phyloP scores from a whole-genome alignment of 2,797 vertebrate genomes.

The Sitta carolinensis region DNA sequence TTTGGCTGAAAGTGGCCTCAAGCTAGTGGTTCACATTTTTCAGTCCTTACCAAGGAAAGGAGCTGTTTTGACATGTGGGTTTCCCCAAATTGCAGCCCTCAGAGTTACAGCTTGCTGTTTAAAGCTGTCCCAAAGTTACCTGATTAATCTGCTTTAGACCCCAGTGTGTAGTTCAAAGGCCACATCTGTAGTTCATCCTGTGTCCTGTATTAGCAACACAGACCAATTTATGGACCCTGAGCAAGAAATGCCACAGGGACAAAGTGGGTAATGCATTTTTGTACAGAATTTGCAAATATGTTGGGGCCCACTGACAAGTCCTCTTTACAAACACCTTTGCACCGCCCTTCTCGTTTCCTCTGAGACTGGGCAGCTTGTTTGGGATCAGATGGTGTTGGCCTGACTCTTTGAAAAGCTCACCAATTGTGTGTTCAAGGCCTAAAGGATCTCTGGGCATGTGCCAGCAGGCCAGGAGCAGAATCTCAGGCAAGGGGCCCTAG shows the following conservation, averaged over 20 bases:
- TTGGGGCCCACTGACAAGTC: background rate
- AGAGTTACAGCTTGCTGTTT: background rate
- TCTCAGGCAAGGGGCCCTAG: slow-evolving; percentile 15
- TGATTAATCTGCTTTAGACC: background rate
- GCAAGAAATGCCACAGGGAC: background rate
- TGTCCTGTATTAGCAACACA: background rate
- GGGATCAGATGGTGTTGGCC: background rate
- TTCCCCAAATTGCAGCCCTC: background rate
- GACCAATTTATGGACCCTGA: background rate
- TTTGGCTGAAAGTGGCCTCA: background rate
- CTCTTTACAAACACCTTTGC: background rate
- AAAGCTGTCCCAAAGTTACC: background rate
- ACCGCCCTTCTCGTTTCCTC: background rate
- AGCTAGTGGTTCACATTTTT: background rate
- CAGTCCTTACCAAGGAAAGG: background rate
- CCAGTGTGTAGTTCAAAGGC: background rate
- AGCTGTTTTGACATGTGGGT: background rate
- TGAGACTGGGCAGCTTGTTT: background rate
- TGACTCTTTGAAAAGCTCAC: background rate
- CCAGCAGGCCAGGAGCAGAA: background rate
- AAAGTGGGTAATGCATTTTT: background rate
- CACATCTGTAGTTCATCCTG: background rate
- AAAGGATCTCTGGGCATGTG: background rate
- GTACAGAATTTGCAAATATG: background rate
- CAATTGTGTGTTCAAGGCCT: background rate